Evolutionary conservation across 2,797 vertebrate genomes (phyloP).

Genomic region (Hipposideros larvatus): DNA sequence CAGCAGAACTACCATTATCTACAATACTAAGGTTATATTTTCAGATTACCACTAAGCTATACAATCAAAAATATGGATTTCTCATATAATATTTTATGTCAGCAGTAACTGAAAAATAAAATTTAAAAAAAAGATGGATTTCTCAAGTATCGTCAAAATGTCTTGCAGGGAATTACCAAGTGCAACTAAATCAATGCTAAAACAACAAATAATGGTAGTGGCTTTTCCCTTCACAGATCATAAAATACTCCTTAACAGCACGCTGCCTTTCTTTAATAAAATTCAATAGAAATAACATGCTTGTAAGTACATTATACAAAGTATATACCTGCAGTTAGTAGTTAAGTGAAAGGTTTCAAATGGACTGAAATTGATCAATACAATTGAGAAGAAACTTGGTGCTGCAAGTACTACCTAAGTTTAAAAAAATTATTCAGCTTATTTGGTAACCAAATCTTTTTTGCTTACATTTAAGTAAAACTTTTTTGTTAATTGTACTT

Average conservation of each 20-base stretch:
- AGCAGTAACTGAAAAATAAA: too few species aligned
- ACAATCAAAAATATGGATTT: slow-evolving; percentile 39
- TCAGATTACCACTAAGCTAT: slow-evolving; percentile 31
- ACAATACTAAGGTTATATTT: slow-evolving; percentile 14
- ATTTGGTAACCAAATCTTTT: background rate
- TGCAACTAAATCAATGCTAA: slow-evolving; percentile 42
- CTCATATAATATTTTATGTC: background rate
- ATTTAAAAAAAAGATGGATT: background rate
- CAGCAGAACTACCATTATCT: slow-evolving; percentile 21
- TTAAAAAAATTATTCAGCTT: background rate
- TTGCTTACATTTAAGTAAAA: background rate
- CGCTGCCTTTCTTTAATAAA: background rate
- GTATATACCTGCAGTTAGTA: background rate
- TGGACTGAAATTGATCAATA: background rate
- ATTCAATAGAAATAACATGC: slow-evolving; percentile 32
- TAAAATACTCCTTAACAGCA: slow-evolving; percentile 51
- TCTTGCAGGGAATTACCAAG: slow-evolving; percentile 11
- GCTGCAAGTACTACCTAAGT: background rate
- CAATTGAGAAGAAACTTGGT: slow-evolving; percentile 20
- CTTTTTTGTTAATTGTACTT: background rate
- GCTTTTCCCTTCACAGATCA: slow-evolving; percentile 29
- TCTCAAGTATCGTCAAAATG: slow-evolving; percentile 37
- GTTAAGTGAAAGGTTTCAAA: slow-evolving; percentile 45
- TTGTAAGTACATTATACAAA: background rate
- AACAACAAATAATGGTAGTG: slow-evolving; percentile 10